Evolutionary conservation across 2,113 vertebrate species (phyloP), one percentile per base, ranked within the genome.

Genomic region (Lonchura striata): DNA sequence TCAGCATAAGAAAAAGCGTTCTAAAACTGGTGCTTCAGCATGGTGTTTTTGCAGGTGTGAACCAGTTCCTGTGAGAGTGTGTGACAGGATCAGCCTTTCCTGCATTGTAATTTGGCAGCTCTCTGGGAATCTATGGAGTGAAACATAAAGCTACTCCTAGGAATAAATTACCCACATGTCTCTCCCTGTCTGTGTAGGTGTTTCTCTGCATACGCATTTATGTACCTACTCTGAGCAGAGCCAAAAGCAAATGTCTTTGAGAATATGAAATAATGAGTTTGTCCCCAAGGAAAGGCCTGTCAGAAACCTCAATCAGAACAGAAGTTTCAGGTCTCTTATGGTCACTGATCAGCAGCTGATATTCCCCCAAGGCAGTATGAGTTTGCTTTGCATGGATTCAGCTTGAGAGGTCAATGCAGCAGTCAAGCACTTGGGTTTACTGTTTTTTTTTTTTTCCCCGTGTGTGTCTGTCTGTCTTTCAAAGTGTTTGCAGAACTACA

Each of bases 21-120:
- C 85, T 86, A 54, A 66, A 77, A 23, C 27, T 11, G 13, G 13
- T 84, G 37, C 59, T 76, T 68, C 11, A 69, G 71, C 10, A 11
- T 13, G 8, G 18, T 83, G 44, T 39, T 90, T 77, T 86, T 64
- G 13, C 35, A 49, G 9, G 63, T 86, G 39, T 91, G 91, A 79
- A 82, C 61, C 39, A 27, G 17, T 44, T 9, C 46, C 46, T 47
- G 31, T 33, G 57, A 88, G 42, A 56, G 44, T 11, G 52, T 72
- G 44, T 59, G 59, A 25, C 4, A 47, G 59, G 20, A 21, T 76
- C 47, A 41, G 4, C 35, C 56, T 27, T 70, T 59, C 23, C 33
- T 10, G 10, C 0, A 0, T 4, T 25, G 24, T 50, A 30, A 15
- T 83, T 63, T 2, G 4, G 11, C 42, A 71, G 33, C 3, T 50